phyloP scores from a whole-genome alignment of 2,888 invertebrate genomes.

The Drosophila leonis region DNA sequence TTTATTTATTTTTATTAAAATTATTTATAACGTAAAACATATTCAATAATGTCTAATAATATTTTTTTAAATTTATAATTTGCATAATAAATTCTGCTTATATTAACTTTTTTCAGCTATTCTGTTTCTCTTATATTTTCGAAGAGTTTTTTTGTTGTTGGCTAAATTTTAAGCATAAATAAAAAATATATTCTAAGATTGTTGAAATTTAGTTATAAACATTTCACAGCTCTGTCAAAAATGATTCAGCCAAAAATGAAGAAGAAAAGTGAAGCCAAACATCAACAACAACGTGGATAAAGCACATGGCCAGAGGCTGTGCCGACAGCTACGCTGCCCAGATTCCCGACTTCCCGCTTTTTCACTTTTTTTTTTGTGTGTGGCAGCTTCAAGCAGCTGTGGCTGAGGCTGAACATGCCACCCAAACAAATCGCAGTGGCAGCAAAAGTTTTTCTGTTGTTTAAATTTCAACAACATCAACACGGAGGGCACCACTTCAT shows the following conservation, averaged over 20 bases:
- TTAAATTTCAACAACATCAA: slow-evolving; percentile 73
- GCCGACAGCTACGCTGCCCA: slow-evolving; percentile 45
- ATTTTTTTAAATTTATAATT: neutral
- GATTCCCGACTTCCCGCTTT: slow-evolving; percentile 8
- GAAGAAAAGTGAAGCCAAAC: slow-evolving; percentile 11
- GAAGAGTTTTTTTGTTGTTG: neutral
- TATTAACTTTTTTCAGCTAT: neutral
- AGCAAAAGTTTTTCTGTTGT: slow-evolving; percentile 59
- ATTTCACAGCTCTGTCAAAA: slow-evolving; percentile 73
- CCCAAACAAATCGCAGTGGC: slow-evolving; percentile 67
- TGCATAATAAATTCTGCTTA: neutral
- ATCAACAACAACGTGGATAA: slow-evolving; percentile 19
- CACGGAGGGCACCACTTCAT: slow-evolving; percentile 39
- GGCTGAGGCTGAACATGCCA: slow-evolving; percentile 67
- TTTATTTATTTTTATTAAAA: neutral
- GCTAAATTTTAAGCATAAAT: neutral
- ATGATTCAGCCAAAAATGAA: slow-evolving; percentile 27
- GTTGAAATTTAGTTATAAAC: slow-evolving; percentile 62
- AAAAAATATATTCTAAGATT: slow-evolving; percentile 1
- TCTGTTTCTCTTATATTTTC: neutral
- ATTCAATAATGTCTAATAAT: neutral
- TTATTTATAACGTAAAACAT: neutral
- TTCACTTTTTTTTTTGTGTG: slow-evolving; percentile 5
- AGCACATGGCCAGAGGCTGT: slow-evolving; percentile 51
- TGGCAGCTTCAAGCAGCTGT: slow-evolving; percentile 56